Evolutionary conservation across 2,888 invertebrate genomes (phyloP).

Genomic region (Teinopalpus imperialis): DNA sequence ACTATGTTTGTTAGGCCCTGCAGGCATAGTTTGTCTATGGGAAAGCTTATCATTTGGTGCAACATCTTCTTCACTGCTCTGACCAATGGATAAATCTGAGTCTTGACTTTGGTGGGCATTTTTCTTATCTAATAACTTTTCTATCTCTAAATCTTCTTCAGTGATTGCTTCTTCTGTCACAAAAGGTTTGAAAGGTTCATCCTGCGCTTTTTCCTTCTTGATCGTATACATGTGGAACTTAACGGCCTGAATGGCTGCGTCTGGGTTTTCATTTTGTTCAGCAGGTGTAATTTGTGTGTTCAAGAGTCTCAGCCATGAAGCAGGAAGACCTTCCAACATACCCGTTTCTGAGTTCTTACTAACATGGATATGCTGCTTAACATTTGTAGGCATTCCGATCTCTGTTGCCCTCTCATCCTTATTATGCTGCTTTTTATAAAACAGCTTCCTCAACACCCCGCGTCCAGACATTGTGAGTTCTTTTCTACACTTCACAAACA

Average conservation of each 20-base stretch:
- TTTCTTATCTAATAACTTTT: constrained; percentile 87
- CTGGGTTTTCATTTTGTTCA: constrained; percentile 94
- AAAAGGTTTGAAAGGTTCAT: constrained; percentile 89
- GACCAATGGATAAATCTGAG: constrained; percentile 75
- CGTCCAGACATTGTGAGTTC: constrained; percentile 71
- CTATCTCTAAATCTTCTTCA: constrained; percentile 92
- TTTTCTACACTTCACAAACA: constrained; percentile 39
- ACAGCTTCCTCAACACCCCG: constrained; percentile 75
- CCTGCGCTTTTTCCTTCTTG: constrained; percentile 89
- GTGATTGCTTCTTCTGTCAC: constrained; percentile 91
- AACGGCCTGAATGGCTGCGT: constrained; percentile 94
- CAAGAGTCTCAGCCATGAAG: constrained; percentile 90
- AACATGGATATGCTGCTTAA: constrained; percentile 93
- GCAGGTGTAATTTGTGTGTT: constrained; percentile 92
- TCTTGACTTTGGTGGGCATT: constrained; percentile 86
- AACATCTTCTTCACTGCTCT: constrained; percentile 79
- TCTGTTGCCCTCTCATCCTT: constrained; percentile 82
- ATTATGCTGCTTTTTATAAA: constrained; percentile 68
- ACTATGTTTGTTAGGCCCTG: constrained; percentile 64
- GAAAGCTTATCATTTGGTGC: constrained; percentile 59
- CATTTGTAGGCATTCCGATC: constrained; percentile 92
- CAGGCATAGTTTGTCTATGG: constrained; percentile 81
- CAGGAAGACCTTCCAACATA: constrained; percentile 92
- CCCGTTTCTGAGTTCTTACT: constrained; percentile 92
- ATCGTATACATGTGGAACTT: constrained; percentile 95